Evolutionary conservation across 2,113 vertebrate species (phyloP), one percentile per base, ranked within the genome.

Genomic region (Vireo altiloquus): DNA sequence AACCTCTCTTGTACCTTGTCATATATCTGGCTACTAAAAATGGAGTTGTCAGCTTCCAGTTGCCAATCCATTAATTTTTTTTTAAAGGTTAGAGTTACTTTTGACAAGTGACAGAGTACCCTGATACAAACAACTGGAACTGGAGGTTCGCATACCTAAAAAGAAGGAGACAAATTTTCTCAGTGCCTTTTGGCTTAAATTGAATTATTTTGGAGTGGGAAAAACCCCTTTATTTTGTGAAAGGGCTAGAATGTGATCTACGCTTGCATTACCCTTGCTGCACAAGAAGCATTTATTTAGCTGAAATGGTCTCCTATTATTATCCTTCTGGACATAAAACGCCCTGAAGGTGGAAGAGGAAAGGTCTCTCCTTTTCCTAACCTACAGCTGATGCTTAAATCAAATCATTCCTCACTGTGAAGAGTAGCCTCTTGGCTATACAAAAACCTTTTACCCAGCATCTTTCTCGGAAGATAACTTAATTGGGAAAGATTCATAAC

Each of bases 401-500:
- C 91, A 92, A 95, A 96, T 84, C 53, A 95, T 97, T 92, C 61
- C 61, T 97, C 89, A 87, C 60, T 86, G 81, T 92, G 78, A 88
- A 78, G 94, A 84, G 82, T 96, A 85, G 86, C 91, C 96, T 96
- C 30, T 84, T 92, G 90, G 82, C 93, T 97, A 79, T 90, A 92
- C 63, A 94, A 90, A 97, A 97, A 91, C 86, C 94, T 90, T 94
- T 96, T 96, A 95, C 52, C 70, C 77, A 72, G 56, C 70, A 82
- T 94, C 76, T 93, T 86, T 84, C 17, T 44, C 12, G 20, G 33
- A 95, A 97, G 83, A 95, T 95, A 97, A 94, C 84, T 86, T 97
- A 97, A 97, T 97, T 97, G 94, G 95, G 79, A 95, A 97, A 94
- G 93, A 90, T 91, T 96, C 86, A 77, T 97, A 96, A 95, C 81